These are phyloP conservation scores for Amphiduros pacificus DNA, from an alignment of 2,888 invertebrate species.

Conservation along the genomic window DNA sequence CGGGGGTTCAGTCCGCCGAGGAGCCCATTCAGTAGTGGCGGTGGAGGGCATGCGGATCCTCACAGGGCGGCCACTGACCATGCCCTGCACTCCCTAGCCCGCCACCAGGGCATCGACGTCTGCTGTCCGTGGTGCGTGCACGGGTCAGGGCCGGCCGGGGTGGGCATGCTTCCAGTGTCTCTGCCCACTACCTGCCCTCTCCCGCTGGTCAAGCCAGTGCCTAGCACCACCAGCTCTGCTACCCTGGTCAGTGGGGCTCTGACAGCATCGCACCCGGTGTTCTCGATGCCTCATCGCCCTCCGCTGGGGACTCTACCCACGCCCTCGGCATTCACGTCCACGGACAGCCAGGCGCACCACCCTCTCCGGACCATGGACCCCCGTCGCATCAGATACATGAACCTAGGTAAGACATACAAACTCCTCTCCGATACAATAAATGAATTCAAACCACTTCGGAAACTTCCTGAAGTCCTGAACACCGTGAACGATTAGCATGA, in stretches of 20 bases:
- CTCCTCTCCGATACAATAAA: no score
- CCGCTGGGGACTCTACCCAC: background rate
- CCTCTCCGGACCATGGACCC: background rate
- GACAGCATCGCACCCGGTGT: background rate
- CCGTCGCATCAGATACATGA: conserved; percentile 10
- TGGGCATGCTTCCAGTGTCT: background rate
- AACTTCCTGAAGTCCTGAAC: background rate
- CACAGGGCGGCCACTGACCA: background rate
- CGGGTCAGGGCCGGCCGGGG: background rate
- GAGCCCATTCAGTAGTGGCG: background rate
- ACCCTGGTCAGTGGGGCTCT: no score
- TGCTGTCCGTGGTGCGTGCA: background rate
- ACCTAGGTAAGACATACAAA: conserved; percentile 6
- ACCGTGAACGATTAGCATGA: no score
- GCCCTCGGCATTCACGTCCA: conserved; percentile 6
- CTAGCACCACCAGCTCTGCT: no score
- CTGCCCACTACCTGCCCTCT: background rate
- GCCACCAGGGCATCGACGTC: background rate
- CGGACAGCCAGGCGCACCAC: background rate
- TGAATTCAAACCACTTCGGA: no score
- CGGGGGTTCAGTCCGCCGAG: background rate
- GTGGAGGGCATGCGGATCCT: background rate
- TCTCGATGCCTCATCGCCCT: background rate
- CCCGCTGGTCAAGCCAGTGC: background rate
- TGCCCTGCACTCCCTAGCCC: background rate